phyloP scores from a whole-genome alignment of 2,113 vertebrate genomes.

The Solenodon paradoxus region DNA sequence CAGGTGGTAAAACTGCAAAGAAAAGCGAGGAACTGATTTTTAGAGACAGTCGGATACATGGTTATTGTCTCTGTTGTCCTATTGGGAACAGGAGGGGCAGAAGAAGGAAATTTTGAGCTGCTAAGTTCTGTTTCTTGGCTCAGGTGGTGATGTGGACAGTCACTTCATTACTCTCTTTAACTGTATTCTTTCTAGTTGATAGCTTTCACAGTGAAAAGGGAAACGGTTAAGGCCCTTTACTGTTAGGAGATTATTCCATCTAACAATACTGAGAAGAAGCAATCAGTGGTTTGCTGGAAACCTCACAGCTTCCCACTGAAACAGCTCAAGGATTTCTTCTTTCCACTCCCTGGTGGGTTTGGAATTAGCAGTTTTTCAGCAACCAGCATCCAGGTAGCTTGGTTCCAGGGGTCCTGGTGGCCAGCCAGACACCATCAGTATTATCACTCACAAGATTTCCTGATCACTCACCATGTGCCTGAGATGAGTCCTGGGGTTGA shows the following conservation, averaged over 20 bases:
- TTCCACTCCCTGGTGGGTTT: not conserved
- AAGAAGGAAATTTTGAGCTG: not conserved
- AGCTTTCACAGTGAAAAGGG: not conserved
- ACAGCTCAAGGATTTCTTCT: not conserved
- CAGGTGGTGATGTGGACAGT: not conserved
- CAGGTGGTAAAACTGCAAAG: not conserved
- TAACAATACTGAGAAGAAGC: not conserved
- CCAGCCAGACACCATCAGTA: fast-evolving
- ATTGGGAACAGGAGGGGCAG: not conserved
- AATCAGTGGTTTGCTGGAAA: not conserved
- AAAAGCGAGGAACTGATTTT: not conserved
- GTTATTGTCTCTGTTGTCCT: not conserved
- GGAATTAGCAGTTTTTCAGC: not conserved
- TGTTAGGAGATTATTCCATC: not conserved
- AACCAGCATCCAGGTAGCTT: not conserved
- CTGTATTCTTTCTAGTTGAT: not conserved
- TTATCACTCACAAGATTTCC: not conserved
- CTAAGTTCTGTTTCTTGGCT: not conserved
- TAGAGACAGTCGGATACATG: not conserved
- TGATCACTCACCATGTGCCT: not conserved
- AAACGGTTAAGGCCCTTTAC: not conserved
- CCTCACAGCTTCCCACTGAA: not conserved
- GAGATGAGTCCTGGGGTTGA: too few species aligned
- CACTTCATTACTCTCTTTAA: not conserved
- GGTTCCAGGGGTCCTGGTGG: not conserved